A percentile compares a stretch with the other conserved stretches of the same genome.
phyloP scores from a whole-genome alignment of 2,113 vertebrate species.

The Chinchilla lanigera region DNA sequence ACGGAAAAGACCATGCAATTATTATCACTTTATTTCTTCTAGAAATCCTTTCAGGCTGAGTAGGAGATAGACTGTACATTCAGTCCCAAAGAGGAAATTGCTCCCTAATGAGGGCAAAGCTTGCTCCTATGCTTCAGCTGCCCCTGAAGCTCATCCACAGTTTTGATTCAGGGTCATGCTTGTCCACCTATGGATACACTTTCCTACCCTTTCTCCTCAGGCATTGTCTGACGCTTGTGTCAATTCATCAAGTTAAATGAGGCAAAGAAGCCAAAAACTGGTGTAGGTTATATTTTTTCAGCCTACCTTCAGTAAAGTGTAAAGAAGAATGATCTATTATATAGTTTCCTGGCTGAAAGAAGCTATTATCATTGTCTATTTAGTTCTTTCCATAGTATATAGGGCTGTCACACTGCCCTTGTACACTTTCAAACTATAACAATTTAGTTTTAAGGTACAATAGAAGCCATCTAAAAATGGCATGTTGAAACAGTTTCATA shows the following conservation, averaged over 20 bases:
- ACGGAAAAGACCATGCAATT: not conserved
- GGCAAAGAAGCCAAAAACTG: slow-evolving; percentile 45
- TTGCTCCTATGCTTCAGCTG: not conserved
- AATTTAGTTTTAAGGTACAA: slow-evolving; percentile 63
- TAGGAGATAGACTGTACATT: not conserved
- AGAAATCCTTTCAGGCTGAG: slow-evolving; percentile 17
- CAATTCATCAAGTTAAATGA: slow-evolving; percentile 73
- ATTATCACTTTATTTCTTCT: slow-evolving; percentile 3
- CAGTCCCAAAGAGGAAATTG: slow-evolving; percentile 19
- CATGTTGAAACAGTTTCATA: not conserved
- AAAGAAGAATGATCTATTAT: slow-evolving; percentile 63
- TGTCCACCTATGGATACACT: not conserved
- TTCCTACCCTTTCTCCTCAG: slow-evolving; percentile 25
- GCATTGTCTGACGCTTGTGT: slow-evolving; percentile 48
- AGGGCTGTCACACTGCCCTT: slow-evolving; percentile 41
- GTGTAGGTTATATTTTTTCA: slow-evolving; percentile 59
- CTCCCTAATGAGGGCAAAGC: slow-evolving; percentile 24
- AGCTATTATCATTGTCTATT: slow-evolving; percentile 68
- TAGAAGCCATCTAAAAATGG: slow-evolving; percentile 49
- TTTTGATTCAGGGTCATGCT: slow-evolving; percentile 54
- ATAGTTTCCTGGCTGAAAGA: slow-evolving; percentile 57
- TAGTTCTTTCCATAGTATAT: slow-evolving; percentile 40
- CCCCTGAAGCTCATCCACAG: not conserved
- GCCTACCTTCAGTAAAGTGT: slow-evolving; percentile 63
- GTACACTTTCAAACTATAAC: slow-evolving; percentile 64